Percentiles rank a stretch among this genome's conserved stretches.
These are phyloP conservation scores for Thymelicus lineola DNA, from an alignment of 2,888 invertebrate genomes.

Conservation along the genomic window DNA sequence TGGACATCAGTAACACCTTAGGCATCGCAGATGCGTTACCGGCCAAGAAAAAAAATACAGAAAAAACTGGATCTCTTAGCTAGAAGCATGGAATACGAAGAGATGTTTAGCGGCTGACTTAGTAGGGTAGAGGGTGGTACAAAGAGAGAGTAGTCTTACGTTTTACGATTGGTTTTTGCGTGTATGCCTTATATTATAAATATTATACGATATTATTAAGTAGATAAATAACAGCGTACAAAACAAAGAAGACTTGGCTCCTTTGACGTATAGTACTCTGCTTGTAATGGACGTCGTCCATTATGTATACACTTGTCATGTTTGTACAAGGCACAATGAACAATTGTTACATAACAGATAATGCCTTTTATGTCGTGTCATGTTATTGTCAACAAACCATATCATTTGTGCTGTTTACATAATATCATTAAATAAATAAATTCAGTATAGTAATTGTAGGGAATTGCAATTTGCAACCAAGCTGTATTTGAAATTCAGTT, in stretches of 20 bases:
- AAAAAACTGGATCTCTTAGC: too few species aligned
- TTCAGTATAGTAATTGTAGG: not conserved
- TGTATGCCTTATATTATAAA: too few species aligned
- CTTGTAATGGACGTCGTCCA: not conserved
- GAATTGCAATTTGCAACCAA: not conserved
- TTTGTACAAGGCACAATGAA: slow-evolving; percentile 3
- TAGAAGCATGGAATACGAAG: too few species aligned
- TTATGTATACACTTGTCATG: slow-evolving; percentile 8
- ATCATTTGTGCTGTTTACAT: slow-evolving; percentile 24
- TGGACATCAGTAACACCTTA: too few species aligned
- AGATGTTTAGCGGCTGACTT: too few species aligned
- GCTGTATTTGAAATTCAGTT: not conserved
- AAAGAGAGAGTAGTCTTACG: too few species aligned
- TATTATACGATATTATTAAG: too few species aligned
- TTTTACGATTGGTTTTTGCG: too few species aligned
- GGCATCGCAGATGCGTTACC: too few species aligned
- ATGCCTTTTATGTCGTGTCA: slow-evolving; percentile 15
- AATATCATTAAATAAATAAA: not conserved
- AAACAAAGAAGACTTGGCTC: not conserved
- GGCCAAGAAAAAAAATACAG: too few species aligned
- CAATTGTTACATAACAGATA: slow-evolving; percentile 8
- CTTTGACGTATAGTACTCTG: not conserved
- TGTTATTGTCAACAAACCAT: slow-evolving; percentile 19
- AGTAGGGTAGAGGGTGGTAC: too few species aligned
- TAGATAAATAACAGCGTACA: not conserved